Evolutionary conservation across 2,113 vertebrate genomes (phyloP).

Genomic region (Peromyscus polionotus): DNA sequence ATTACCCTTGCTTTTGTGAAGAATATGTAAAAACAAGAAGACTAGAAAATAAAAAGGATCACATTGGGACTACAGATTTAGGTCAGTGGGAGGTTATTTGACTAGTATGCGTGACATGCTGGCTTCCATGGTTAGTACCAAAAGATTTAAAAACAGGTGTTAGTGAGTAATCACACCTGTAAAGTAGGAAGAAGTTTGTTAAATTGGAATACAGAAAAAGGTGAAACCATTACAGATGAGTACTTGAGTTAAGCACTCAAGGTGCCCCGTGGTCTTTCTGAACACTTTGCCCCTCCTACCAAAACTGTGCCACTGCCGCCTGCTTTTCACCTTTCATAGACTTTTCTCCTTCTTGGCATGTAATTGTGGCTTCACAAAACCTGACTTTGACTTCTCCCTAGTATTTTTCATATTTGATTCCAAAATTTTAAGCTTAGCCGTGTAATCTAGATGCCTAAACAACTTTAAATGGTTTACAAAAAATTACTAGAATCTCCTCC

Average conservation of each 20-base stretch:
- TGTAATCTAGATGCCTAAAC: constrained; percentile 8
- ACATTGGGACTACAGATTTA: not conserved
- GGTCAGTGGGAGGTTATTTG: not conserved
- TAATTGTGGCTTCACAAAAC: not conserved
- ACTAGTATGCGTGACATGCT: not conserved
- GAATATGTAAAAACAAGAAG: not conserved
- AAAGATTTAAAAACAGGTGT: not conserved
- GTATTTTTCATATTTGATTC: not conserved
- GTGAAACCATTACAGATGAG: not conserved
- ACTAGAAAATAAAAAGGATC: not conserved
- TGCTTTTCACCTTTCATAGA: not conserved
- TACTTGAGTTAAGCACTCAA: not conserved
- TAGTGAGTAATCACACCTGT: not conserved
- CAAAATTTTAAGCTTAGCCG: not conserved
- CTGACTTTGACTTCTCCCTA: not conserved
- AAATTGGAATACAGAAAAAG: constrained; percentile 5
- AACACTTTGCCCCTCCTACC: not conserved
- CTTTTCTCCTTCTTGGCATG: not conserved
- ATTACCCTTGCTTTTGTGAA: constrained; percentile 8
- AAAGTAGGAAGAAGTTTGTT: constrained; percentile 22
- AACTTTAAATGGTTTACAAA: constrained; percentile 3
- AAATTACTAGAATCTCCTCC: not conserved
- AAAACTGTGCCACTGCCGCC: not conserved
- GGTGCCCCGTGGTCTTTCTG: not conserved
- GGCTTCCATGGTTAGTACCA: not conserved